Evolutionary conservation across 1,140 invertebrate species (phyloP).

Genomic region (Archivesica marissinica): DNA sequence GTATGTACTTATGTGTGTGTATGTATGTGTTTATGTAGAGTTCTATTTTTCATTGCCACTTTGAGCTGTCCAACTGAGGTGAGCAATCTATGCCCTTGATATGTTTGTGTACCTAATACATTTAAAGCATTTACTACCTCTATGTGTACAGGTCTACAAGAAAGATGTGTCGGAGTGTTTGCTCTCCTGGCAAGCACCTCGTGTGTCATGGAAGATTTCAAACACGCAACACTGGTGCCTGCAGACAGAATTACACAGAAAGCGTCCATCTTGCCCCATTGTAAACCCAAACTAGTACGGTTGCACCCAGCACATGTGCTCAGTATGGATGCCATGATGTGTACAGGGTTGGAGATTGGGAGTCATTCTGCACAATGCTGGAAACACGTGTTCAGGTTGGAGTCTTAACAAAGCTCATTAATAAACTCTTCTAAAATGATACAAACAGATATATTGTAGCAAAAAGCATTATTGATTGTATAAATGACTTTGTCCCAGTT

Average conservation of each 20-base stretch:
- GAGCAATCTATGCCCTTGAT: no score
- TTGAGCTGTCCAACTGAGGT: no score
- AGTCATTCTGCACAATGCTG: slow-evolving; percentile 96
- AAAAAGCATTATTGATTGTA: no score
- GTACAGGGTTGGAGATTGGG: slow-evolving; percentile 93
- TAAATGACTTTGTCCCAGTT: no score
- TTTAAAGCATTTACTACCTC: no score
- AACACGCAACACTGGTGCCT: slow-evolving; percentile 55
- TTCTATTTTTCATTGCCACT: no score
- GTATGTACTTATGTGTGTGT: no score
- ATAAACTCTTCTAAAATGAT: no score
- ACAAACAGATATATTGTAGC: no score
- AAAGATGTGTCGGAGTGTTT: slow-evolving; percentile 92
- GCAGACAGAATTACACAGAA: slow-evolving; percentile 61
- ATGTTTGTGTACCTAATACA: no score
- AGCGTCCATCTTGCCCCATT: slow-evolving; percentile 55
- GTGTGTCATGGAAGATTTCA: slow-evolving; percentile 78
- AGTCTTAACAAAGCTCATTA: no score
- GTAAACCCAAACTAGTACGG: slow-evolving; percentile 76
- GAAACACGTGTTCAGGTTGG: slow-evolving; percentile 94
- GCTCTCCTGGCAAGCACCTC: slow-evolving; percentile 90
- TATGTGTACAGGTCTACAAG: slow-evolving; percentile 90
- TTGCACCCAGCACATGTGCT: slow-evolving; percentile 92
- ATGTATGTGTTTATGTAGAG: no score
- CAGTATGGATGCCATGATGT: slow-evolving; percentile 94